These are phyloP conservation scores for Dasypogon diadema DNA, from an alignment of 2,888 invertebrate genomes.

Conservation along the genomic window DNA sequence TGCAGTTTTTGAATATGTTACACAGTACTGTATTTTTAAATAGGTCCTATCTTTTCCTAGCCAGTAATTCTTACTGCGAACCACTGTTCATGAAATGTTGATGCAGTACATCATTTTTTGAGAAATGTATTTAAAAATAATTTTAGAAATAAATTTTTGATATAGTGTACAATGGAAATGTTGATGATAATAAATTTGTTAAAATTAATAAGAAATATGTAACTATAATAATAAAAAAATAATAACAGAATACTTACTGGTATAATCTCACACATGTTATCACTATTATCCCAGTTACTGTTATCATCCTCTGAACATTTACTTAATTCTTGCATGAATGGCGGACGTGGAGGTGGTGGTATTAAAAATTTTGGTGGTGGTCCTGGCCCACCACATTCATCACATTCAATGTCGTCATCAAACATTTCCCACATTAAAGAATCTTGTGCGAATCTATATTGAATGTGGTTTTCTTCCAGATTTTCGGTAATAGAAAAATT, in stretches of 20 bases:
- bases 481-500: no score
- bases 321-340: conserved; percentile 61
- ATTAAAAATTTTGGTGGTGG: conserved; percentile 68
- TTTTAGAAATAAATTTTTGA: no score
- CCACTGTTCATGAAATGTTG: no score
- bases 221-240: neutral
- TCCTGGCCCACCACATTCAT: conserved; percentile 66
- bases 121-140: no score
- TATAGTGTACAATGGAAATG: neutral
- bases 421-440: conserved; percentile 69
- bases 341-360: conserved; percentile 67
- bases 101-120: no score
- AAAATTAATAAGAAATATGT: neutral
- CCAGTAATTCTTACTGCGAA: no score
- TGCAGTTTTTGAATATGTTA: no score
- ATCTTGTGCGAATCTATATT: conserved; percentile 51
- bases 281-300: conserved; percentile 63
- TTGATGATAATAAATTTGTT: neutral
- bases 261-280: conserved; percentile 66
- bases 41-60: no score
- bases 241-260: conserved; percentile 63
- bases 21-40: no score
- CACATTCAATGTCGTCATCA: conserved; percentile 66
- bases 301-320: conserved; percentile 58
- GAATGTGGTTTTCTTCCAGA: neutral